Percentiles rank a stretch among this genome's conserved stretches.
Conservation (phyloP, 1,140 invertebrate genomes). For the Saccostrea glomerata region DNA sequence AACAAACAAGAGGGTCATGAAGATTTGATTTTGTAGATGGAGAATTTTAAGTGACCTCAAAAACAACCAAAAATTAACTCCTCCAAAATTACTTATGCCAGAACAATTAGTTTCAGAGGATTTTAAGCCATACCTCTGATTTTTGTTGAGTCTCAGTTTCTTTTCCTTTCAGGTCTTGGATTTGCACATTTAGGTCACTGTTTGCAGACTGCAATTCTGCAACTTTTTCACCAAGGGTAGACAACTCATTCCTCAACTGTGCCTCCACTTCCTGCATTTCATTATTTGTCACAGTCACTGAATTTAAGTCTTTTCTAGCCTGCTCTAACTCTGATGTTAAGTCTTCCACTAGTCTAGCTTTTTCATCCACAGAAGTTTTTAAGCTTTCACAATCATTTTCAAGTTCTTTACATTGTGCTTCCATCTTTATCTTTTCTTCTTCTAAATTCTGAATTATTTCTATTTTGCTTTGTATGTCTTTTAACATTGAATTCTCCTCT, state of each 20-base stretch:
- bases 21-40: too few species aligned
- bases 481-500: neutral
- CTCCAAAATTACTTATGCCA: too few species aligned
- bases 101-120: too few species aligned
- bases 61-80: too few species aligned
- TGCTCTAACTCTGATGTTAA: neutral
- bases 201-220: conserved; percentile 38
- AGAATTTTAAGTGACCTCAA: too few species aligned
- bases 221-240: neutral
- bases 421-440: neutral
- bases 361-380: neutral
- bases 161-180: conserved; percentile 20
- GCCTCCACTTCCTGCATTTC: neutral
- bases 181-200: conserved; percentile 67
- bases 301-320: neutral
- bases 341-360: neutral
- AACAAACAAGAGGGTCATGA: too few species aligned
- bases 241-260: neutral
- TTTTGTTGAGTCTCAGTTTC: conserved; percentile 54
- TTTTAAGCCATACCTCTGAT: conserved; percentile 43
- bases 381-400: neutral
- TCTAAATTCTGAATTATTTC: neutral
- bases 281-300: neutral
- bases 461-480: neutral
- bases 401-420: conserved; percentile 1